Percentiles rank a stretch among this genome's conserved stretches.
phyloP scores from a whole-genome alignment of 2,113 vertebrate species.

The Myiopsitta monachus region DNA sequence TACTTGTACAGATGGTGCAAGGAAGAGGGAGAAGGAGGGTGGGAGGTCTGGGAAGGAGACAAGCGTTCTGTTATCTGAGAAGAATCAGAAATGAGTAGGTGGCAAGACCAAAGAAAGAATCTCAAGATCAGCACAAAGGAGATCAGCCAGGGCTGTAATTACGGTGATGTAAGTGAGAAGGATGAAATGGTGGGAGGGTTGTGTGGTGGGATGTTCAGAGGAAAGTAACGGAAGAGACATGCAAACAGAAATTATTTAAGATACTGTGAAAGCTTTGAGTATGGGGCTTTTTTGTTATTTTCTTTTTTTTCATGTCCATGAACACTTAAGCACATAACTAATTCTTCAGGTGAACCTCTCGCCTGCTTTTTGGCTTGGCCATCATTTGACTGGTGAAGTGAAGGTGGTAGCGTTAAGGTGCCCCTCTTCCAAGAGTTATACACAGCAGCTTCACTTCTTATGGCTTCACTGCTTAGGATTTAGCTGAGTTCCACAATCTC shows the following conservation, averaged over 20 bases:
- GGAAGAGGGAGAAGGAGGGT: slow-evolving; percentile 29
- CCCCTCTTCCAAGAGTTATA: neutral
- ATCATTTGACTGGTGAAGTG: neutral
- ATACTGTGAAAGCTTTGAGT: slow-evolving; percentile 33
- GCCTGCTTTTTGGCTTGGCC: neutral
- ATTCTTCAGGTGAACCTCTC: slow-evolving; percentile 11
- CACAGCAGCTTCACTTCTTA: neutral
- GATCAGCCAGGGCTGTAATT: slow-evolving; percentile 63
- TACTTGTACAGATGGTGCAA: neutral
- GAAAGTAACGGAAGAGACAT: slow-evolving; percentile 58
- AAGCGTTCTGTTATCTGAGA: slow-evolving; percentile 52
- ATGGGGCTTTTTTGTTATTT: neutral
- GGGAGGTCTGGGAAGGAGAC: slow-evolving; percentile 67
- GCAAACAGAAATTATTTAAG: slow-evolving; percentile 46
- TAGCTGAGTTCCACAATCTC: neutral
- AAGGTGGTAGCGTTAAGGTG: neutral
- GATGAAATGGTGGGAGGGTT: slow-evolving; percentile 54
- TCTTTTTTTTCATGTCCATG: neutral
- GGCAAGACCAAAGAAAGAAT: slow-evolving; percentile 69
- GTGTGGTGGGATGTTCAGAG: slow-evolving; percentile 62
- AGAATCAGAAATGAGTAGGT: slow-evolving; percentile 64
- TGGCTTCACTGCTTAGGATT: neutral
- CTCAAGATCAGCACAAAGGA: slow-evolving; percentile 56
- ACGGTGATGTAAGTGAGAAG: slow-evolving; percentile 61
- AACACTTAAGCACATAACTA: neutral